Evolutionary conservation across 2,113 vertebrate genomes (phyloP), one percentile per base, ranked within the genome.

Genomic region (Hyaena hyaena): DNA sequence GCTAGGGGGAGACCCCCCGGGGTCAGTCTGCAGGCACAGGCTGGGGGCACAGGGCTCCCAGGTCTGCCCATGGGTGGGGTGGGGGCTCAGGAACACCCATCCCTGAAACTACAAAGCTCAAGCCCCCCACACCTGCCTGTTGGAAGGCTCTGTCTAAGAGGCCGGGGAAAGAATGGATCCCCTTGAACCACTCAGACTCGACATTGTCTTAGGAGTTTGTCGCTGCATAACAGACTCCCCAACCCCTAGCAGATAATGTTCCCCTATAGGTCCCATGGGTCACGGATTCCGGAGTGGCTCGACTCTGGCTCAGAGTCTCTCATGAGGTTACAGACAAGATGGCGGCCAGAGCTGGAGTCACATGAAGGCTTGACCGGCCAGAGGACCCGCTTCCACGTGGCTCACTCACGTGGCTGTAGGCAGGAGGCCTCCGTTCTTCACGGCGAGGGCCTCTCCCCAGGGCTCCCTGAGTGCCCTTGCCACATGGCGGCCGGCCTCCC

Each of bases 351-450:
- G 50, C 2, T 28, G 4, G 24, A 16, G 7, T 71, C 33, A 2
- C 26, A 3, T 7, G 55, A 88, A 43, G 31, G 33, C 68, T 12
- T 33, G 39, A 11, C 31, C 12, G 48, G 7, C 39, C 17, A 21
- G 50, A 93, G 50, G 50, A 6, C 12, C 26, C 10, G 7, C 15
- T 21, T 53, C 21, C 5, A 2, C 1, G 0, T 11, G 28, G 19
- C 43, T 61, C 28, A 4, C 61, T 63, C 50, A 10, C 6, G 2
- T 2, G 31, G 26, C 65, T 93, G 19, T 35, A 8, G 33, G 53
- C 33, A 16, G 93, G 76, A 61, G 24, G 35, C 76, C 48, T 93
- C 33, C 0, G 55, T 28, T 50, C 61, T 50, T 87, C 35, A 77
- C 65, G 24, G 4, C 1, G 12, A 45, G 63, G 76, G 28, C 66